Evolutionary conservation across 2,888 invertebrate genomes (phyloP), one percentile per base, ranked within the genome.

Genomic region (Plebejus argus): DNA sequence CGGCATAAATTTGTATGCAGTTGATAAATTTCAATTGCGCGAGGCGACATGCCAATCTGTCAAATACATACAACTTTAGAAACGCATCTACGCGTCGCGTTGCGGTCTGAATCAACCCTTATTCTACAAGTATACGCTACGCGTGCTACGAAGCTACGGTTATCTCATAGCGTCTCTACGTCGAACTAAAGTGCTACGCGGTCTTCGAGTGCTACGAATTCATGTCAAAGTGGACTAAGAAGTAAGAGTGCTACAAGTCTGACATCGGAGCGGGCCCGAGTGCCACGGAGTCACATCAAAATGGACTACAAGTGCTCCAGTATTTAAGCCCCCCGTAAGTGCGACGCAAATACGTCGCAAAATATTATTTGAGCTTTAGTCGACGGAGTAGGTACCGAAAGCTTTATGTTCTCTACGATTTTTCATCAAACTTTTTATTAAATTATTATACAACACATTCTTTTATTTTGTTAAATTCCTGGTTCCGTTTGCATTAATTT

Each of bases 151-250:
- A 53, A 53, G 39, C 39, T 39, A 39, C 39, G 39, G 8, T 3
- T 39, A 39, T 39, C 3, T 39, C 39, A 3, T 39, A 39, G 39
- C 39, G 39, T 39, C 39, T 39, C 4, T 39, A 39, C 39, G 39
- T 6, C 58, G 58, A 58, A 58, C 20, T 12, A 12, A 61, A 61
- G 61, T 61, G 61, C 61, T 61, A 61, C 61, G 61, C 61, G 61
- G 61, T 61, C 61, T 61, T 23, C 61, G 61, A 61, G 61, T 61
- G 61, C 61, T 61, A 61, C 61, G 61, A 61, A 23, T 61, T 20
- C 61, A 61, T 61, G 61, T 61, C 61, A 61, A 61, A 61, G 61
- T 23, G 23, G 61, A 61, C 61, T 23, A 56, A 56, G 61, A 61
- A n/a, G n/a, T n/a, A n/a, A n/a, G n/a, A 28, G 23, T 12, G 61